phyloP scores from a whole-genome alignment of 2,113 vertebrate species.

The Sinocyclocheilus maitianheensis region DNA sequence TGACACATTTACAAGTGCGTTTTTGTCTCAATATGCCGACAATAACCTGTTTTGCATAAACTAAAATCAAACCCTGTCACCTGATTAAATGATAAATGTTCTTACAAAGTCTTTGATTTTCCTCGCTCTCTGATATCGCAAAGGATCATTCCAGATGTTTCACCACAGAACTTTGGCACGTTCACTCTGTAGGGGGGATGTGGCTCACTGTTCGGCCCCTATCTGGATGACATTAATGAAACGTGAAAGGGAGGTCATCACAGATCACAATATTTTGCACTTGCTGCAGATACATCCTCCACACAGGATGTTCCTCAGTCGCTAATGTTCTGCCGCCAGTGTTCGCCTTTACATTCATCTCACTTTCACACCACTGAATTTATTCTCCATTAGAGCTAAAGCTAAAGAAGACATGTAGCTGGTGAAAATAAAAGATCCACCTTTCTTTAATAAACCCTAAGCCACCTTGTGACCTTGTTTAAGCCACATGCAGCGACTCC shows the following conservation, averaged over 20 bases:
- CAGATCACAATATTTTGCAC: conserved; percentile 73
- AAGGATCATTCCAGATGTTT: conserved; percentile 7
- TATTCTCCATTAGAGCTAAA: conserved; percentile 50
- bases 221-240: conserved; percentile 72
- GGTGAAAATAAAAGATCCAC: conserved; percentile 55
- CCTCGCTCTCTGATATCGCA: neutral
- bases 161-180: neutral
- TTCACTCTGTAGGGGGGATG: conserved; percentile 27
- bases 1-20: conserved; percentile 42
- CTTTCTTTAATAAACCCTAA: conserved; percentile 16
- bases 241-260: conserved; percentile 72
- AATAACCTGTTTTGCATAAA: conserved; percentile 42
- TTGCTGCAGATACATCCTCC: conserved; percentile 63
- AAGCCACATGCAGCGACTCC: neutral
- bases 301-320: conserved; percentile 27
- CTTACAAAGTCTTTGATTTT: conserved; percentile 19
- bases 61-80: conserved; percentile 15
- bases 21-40: conserved; percentile 31
- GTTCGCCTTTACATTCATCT: conserved; percentile 66
- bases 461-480: conserved; percentile 55
- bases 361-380: conserved; percentile 51
- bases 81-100: conserved; percentile 46
- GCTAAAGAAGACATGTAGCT: conserved; percentile 74
- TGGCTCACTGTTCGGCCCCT: conserved; percentile 43
- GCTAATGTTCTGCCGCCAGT: neutral